phyloP scores from a whole-genome alignment of 2,113 vertebrate genomes.

The Cariama cristata region DNA sequence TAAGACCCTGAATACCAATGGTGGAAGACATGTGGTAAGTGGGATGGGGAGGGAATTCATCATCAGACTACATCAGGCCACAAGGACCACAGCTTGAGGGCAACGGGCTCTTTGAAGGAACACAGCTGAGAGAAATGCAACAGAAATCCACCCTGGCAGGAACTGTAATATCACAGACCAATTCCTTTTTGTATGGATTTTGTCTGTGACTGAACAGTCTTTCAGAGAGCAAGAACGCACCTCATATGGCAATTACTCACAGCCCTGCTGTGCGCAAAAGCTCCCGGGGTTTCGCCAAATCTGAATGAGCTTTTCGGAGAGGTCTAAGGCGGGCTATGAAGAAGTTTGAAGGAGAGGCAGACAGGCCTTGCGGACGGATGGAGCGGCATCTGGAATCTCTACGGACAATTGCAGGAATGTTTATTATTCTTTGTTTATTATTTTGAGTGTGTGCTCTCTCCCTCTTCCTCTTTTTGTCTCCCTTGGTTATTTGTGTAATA shows the following conservation, averaged over 20 bases:
- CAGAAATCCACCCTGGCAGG: not conserved
- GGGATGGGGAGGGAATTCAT: not conserved
- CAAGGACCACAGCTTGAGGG: not conserved
- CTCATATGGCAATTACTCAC: not conserved
- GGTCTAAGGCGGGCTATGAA: accelerated
- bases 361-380: not conserved
- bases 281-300: not conserved
- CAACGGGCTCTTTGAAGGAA: not conserved
- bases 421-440: slow-evolving; percentile 54
- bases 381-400: slow-evolving; percentile 40
- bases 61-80: not conserved
- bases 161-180: not conserved
- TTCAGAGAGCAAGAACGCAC: not conserved
- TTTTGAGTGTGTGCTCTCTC: slow-evolving; percentile 2
- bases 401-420: not conserved
- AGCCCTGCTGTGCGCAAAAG: not conserved
- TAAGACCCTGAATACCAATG: not conserved
- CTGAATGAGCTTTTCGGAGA: not conserved
- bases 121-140: not conserved
- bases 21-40: not conserved
- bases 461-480: slow-evolving; percentile 22
- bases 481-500: slow-evolving; percentile 35
- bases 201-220: not conserved
- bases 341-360: not conserved
- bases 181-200: not conserved